Conservation (phyloP, 2,888 invertebrate species). For the Cheilosia vulpina region DNA sequence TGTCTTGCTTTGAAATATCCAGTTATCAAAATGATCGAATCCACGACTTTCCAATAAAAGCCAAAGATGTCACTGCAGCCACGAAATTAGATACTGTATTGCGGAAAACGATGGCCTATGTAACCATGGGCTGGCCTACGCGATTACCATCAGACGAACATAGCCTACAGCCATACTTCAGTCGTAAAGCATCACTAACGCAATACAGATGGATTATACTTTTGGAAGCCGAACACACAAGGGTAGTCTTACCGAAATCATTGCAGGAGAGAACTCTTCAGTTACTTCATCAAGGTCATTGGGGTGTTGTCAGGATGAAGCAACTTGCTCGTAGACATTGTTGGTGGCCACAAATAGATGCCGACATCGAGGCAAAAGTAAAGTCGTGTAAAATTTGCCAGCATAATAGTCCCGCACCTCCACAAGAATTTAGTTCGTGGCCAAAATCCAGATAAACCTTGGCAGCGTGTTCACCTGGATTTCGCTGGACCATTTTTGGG, state of each 20-base stretch:
- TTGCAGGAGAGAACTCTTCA: conserved; percentile 14
- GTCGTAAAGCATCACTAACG: conserved; percentile 44
- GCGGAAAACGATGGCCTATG: conserved; percentile 5
- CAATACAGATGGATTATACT: conserved; percentile 46
- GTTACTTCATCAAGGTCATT: conserved; percentile 35
- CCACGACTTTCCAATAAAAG: conserved; percentile 42
- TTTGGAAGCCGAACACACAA: conserved; percentile 49
- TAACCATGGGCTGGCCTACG: conserved; percentile 52
- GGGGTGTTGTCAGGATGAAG: conserved; percentile 33
- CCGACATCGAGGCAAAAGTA: conserved; percentile 7
- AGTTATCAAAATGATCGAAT: conserved; percentile 21
- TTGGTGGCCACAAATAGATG: conserved; percentile 5
- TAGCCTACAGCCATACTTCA: conserved; percentile 37
- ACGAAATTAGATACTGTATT: conserved; percentile 31
- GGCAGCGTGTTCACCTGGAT: conserved; percentile 29
- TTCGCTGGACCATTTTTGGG: conserved; percentile 17
- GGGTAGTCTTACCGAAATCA: conserved; percentile 40
- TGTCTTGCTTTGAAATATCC: conserved; percentile 28
- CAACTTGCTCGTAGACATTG: conserved; percentile 14
- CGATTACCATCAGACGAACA: not conserved
- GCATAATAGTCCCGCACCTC: conserved; percentile 11
- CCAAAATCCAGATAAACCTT: conserved; percentile 41
- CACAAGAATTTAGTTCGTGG: conserved; percentile 31
- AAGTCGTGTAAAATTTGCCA: conserved; percentile 19
- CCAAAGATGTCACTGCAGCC: conserved; percentile 19